Evolutionary conservation across 2,888 invertebrate species (phyloP), one percentile per base, ranked within the genome.

Genomic region (Pammene aurita): DNA sequence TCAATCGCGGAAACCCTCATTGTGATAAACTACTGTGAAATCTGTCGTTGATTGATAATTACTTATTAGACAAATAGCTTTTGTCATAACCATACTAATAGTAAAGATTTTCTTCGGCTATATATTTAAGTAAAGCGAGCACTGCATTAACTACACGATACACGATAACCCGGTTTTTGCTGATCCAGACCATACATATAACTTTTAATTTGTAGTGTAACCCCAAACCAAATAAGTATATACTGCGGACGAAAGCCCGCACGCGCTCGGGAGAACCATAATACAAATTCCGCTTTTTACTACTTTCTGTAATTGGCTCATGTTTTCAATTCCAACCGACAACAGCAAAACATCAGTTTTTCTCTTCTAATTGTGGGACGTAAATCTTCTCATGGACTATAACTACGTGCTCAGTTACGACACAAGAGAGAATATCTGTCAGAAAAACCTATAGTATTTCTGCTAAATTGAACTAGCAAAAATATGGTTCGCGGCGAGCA

Each of bases 201-300:
- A 67, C 14, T 50, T 50, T 63, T 63, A 50, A 63, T 63, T 62
- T 52, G 56, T 57, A 57, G 35, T 42, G 52, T 68, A 57, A 42
- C 44, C 42, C 54, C 50, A 26, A 42, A 52, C 44, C 35, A 68
- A 68, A 68, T 44, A 63, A 42, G 63, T 52, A n/a, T n/a, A n/a
- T n/a, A 63, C 50, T 18, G 50, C 50, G n/a, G 57, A 42, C 57
- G 44, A 63, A 63, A 42, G 63, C 63, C 67, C 50, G 67, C 67
- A 63, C 67, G 57, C 67, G 50, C 52, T 16, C 63, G 38, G 54
- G 54, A 44, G 62, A 57, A 50, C 63, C 63, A 57, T 63, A 63
- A 63, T 63, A 63, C 42, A 63, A 50, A 68, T 68, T 63, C 63
- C 50, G 14, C 63, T 63, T 63, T 63, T 68, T 68, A 62, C 61